phyloP scores from a whole-genome alignment of 2,797 vertebrate species.

The Iguana delicatissima region DNA sequence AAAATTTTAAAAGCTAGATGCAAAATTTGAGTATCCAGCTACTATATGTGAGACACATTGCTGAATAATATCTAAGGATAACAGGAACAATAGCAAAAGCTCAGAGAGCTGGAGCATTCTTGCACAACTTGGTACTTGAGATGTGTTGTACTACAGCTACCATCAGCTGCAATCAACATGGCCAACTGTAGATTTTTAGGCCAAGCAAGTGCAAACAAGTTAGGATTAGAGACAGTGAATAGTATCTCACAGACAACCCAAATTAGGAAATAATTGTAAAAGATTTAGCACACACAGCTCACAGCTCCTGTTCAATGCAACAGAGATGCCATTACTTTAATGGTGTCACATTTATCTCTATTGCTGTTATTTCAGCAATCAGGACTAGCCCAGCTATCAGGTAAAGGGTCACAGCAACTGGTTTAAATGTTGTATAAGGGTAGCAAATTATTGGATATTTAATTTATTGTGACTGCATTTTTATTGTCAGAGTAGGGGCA shows the following conservation, averaged over 20 bases:
- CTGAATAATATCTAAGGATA: neutral
- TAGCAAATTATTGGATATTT: neutral
- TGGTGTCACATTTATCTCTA: neutral
- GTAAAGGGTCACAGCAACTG: neutral
- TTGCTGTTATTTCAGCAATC: neutral
- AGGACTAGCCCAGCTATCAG: neutral
- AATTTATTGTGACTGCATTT: neutral
- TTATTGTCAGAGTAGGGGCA: neutral
- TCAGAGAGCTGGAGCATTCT: neutral
- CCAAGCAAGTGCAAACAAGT: neutral
- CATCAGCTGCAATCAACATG: neutral
- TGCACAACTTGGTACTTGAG: neutral
- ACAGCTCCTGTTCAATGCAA: neutral
- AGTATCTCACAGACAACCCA: neutral
- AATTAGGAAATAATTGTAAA: neutral
- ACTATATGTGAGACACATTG: neutral
- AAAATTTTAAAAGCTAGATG: neutral
- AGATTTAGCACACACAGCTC: neutral
- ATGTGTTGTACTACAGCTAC: neutral
- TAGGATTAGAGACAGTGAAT: neutral
- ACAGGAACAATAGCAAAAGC: neutral
- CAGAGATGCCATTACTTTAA: neutral
- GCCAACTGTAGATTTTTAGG: too few species aligned
- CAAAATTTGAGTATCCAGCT: neutral
- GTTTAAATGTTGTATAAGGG: neutral